Percentiles rank a stretch among this genome's conserved stretches.
These are phyloP conservation scores for Himantopus leucocephalus DNA, from an alignment of 2,113 vertebrate species.

Conservation along the genomic window DNA sequence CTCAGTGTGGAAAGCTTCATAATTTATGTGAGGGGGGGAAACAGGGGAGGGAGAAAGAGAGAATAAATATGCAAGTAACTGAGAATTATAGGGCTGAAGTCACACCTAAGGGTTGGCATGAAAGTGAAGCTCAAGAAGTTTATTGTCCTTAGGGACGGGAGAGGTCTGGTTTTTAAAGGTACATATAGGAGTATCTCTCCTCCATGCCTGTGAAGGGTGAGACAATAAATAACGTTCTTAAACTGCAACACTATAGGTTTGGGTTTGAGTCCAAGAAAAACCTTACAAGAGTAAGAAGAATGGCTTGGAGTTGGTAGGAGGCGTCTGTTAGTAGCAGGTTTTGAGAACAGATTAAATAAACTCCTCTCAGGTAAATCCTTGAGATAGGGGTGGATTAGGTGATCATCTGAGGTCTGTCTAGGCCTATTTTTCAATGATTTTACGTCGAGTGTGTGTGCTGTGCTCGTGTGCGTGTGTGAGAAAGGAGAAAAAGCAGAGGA, in stretches of 20 bases:
- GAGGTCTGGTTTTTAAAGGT: not conserved
- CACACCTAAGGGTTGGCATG: not conserved
- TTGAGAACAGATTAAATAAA: not conserved
- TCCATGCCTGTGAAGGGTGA: not conserved
- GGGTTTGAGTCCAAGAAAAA: not conserved
- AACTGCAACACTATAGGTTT: not conserved
- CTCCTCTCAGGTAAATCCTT: not conserved
- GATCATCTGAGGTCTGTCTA: not conserved
- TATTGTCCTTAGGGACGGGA: not conserved
- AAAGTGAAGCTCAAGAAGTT: not conserved
- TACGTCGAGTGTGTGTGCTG: not conserved
- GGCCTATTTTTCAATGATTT: not conserved
- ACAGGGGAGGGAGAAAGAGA: not conserved
- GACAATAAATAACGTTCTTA: not conserved
- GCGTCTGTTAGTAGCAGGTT: not conserved
- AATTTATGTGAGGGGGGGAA: not conserved
- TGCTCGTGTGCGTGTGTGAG: not conserved
- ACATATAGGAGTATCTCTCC: not conserved
- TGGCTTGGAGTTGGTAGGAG: not conserved
- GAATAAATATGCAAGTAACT: not conserved
- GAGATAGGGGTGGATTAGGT: not conserved
- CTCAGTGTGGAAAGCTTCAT: not conserved
- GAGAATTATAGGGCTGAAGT: not conserved
- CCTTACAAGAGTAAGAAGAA: not conserved
- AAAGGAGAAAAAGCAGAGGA: not conserved